phyloP scores from a whole-genome alignment of 1,140 invertebrate species.

The Notospermus geniculatus region DNA sequence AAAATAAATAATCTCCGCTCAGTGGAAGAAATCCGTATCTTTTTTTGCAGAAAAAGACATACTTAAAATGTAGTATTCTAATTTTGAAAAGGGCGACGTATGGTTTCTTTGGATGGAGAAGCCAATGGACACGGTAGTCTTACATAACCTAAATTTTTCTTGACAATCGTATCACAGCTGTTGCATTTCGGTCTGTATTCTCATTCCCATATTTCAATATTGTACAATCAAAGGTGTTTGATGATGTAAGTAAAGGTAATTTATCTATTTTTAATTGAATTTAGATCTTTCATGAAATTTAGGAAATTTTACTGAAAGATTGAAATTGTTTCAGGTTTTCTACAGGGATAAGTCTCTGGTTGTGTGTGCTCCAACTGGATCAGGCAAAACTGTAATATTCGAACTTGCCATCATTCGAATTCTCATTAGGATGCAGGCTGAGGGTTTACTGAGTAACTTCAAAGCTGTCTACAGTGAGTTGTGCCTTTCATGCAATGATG shows the following conservation, averaged over 20 bases:
- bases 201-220: constrained; percentile 68
- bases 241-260: constrained; percentile 63
- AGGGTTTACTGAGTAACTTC: constrained; percentile 17
- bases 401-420: constrained; percentile 74
- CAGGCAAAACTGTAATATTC: constrained; percentile 79
- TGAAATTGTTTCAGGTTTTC: constrained; percentile 39
- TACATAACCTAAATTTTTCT: constrained; percentile 6
- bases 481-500: not conserved
- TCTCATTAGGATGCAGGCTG: constrained; percentile 29
- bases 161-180: constrained; percentile 25
- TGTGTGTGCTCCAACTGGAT: constrained; percentile 75
- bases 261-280: no score
- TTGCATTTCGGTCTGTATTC: constrained; percentile 63
- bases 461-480: constrained; percentile 52
- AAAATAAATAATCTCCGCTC: constrained; percentile 20
- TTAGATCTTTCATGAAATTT: no score
- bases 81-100: no score
- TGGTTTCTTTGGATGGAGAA: no score
- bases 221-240: constrained; percentile 70
- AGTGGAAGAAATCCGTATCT: constrained; percentile 37
- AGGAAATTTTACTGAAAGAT: no score
- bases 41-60: constrained; percentile 9
- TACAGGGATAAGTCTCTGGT: constrained; percentile 70
- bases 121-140: no score
- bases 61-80: no score